These are phyloP conservation scores for Fundulus diaphanus DNA, from an alignment of 2,797 vertebrate genomes.

Conservation along the genomic window DNA sequence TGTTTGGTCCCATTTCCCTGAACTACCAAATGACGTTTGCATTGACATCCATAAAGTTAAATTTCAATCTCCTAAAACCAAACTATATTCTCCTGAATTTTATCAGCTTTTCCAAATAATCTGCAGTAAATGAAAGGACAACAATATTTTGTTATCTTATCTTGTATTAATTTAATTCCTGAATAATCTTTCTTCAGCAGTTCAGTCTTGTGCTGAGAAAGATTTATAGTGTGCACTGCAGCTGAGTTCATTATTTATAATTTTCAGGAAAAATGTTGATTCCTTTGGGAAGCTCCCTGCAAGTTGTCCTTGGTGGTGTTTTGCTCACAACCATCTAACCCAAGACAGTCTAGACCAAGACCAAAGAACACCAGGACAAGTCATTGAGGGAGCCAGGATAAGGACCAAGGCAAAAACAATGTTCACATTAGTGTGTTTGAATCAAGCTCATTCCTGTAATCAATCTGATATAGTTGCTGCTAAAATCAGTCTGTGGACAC, in stretches of 20 bases:
- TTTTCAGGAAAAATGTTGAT: background rate
- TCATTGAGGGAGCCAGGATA: background rate
- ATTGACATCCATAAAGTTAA: background rate
- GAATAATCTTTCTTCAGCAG: background rate
- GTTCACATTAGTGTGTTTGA: too few relatives aligned
- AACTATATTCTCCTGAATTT: background rate
- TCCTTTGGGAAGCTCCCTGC: background rate
- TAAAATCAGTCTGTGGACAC: too few relatives aligned
- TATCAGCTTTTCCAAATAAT: background rate
- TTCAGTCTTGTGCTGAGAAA: background rate
- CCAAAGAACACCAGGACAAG: background rate
- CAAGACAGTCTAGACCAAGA: background rate
- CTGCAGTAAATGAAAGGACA: background rate
- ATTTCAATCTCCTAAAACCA: background rate
- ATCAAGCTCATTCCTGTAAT: too few relatives aligned
- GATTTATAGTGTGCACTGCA: background rate
- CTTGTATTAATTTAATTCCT: too few relatives aligned
- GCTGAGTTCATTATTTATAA: background rate
- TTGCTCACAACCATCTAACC: background rate
- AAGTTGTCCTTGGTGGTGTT: background rate
- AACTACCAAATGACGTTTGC: background rate
- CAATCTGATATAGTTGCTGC: too few relatives aligned
- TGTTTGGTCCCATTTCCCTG: background rate
- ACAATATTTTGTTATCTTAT: too few relatives aligned
- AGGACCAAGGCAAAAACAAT: background rate